Conservation (phyloP, 2,888 invertebrate species). For the Euphydryas editha region DNA sequence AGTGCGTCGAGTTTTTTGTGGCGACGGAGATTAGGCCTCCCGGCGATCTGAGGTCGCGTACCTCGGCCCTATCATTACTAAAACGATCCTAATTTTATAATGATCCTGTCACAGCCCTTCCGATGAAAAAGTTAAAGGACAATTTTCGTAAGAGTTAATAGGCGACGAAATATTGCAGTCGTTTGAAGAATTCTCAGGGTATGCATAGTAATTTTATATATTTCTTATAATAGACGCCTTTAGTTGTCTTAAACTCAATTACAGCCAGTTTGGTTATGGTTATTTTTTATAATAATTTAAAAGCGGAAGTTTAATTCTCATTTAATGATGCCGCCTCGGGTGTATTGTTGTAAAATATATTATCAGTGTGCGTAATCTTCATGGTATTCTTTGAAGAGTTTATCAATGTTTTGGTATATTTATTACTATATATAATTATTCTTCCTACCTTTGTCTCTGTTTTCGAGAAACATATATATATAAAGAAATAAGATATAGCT, state of each 20-base stretch:
- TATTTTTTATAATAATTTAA: slow-evolving; percentile 36
- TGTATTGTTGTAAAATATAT: slow-evolving; percentile 17
- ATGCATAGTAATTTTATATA: slow-evolving; percentile 61
- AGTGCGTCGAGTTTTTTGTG: slow-evolving; percentile 76
- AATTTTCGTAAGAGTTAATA: slow-evolving; percentile 74
- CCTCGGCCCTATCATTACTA: slow-evolving; percentile 78
- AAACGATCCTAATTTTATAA: slow-evolving; percentile 83
- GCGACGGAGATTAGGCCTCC: slow-evolving; percentile 68
- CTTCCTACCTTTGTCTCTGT: no score
- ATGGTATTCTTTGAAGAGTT: slow-evolving; percentile 15
- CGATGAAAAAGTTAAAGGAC: slow-evolving; percentile 72
- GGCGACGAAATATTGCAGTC: slow-evolving; percentile 71
- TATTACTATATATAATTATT: neutral
- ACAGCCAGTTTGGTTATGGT: slow-evolving; percentile 26
- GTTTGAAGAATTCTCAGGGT: slow-evolving; percentile 66
- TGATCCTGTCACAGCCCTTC: slow-evolving; percentile 79
- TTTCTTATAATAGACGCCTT: slow-evolving; percentile 41
- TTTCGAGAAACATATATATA: no score
- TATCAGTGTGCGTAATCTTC: slow-evolving; percentile 16
- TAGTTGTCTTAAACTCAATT: slow-evolving; percentile 36
- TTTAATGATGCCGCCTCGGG: slow-evolving; percentile 28
- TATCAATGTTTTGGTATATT: neutral
- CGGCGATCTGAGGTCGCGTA: slow-evolving; percentile 72
- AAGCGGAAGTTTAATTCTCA: slow-evolving; percentile 49
- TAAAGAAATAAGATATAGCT: neutral